Base-by-base conservation (phyloP, 2,113 vertebrate genomes). In the Trinectes maculatus region DNA sequence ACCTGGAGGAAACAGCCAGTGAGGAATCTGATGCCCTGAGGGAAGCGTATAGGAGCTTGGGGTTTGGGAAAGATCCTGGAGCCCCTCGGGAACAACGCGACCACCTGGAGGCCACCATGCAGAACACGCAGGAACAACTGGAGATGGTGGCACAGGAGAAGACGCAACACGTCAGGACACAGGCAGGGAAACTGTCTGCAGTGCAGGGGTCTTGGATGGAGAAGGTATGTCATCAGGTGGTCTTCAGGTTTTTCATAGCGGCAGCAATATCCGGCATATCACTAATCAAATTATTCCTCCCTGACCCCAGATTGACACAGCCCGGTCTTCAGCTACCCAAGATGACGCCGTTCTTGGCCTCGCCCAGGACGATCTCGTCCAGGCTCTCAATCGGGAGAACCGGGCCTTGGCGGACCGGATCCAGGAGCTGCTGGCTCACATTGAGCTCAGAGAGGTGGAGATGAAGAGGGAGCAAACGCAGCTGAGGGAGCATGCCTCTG, bases 381-480 rank as follows among this genome's bases (percentile, higher is more conserved):
- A 82, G 26, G 84, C 85, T 6, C 60, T 92, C 34, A 91, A 93
- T 67, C 84, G 82, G 59, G 92, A 93, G 83, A 93, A 91, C 67
- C 61, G 84, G 13, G 89, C 85, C n/a, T 54, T 92, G 69, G 85
- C 81, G 0, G 54, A 78, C 4, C 77, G 79, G 19, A 90, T 91
- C 16, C 80, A 47, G 25, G 21, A 80, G 70, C 9, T 91, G 54
- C 72, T 90, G 55, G n/a, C 19, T 60, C 81, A 86, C 49, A 77
- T 78, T 57, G 71, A 85, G 48, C 49, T 76, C 10, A 55, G 74
- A 31, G 77, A 77, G 21, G 60, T 56, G 46, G 81, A 85, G 19
- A 47, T 70, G 12, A 43, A 31, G 22, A 74, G 31, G 0, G 62
- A 76, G 46, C 26, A 53, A 29, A 70, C 51, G 3, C 60, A 80